Conservation (phyloP, 2,113 vertebrate genomes). For the Puntigrus tetrazona region DNA sequence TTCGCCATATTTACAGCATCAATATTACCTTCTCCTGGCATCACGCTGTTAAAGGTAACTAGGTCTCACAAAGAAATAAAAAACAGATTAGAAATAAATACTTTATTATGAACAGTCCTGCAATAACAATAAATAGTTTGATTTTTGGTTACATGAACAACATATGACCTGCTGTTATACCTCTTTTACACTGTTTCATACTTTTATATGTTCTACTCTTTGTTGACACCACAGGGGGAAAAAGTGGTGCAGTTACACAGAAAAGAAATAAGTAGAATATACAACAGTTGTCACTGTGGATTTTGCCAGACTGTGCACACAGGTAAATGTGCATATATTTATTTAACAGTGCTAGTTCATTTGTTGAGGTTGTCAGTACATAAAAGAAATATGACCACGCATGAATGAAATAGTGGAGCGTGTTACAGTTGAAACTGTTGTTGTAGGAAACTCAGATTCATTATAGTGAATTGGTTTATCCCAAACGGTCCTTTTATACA, state of each 20-base stretch:
- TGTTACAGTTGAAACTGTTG: background rate
- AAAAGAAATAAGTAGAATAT: background rate
- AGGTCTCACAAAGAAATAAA: background rate
- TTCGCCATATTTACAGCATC: background rate
- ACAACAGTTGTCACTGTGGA: background rate
- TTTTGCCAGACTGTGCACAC: background rate
- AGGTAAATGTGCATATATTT: background rate
- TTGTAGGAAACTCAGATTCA: background rate
- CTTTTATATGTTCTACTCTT: too few relatives aligned
- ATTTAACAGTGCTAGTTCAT: conserved; percentile 2
- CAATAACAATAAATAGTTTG: conserved; percentile 26
- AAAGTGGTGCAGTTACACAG: background rate
- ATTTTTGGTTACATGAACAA: too few relatives aligned
- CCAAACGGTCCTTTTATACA: too few relatives aligned
- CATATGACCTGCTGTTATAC: background rate
- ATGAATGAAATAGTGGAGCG: background rate
- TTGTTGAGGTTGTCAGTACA: background rate
- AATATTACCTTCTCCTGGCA: background rate
- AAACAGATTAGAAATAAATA: background rate
- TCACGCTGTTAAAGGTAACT: background rate
- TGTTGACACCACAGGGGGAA: background rate
- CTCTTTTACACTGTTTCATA: too few relatives aligned
- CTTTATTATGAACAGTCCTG: background rate
- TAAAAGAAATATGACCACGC: background rate
- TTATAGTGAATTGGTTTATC: background rate